Percentiles rank a stretch among this genome's conserved stretches.
These are phyloP conservation scores for Prunella strophiata DNA, from an alignment of 2,797 vertebrate genomes.

Conservation along the genomic window DNA sequence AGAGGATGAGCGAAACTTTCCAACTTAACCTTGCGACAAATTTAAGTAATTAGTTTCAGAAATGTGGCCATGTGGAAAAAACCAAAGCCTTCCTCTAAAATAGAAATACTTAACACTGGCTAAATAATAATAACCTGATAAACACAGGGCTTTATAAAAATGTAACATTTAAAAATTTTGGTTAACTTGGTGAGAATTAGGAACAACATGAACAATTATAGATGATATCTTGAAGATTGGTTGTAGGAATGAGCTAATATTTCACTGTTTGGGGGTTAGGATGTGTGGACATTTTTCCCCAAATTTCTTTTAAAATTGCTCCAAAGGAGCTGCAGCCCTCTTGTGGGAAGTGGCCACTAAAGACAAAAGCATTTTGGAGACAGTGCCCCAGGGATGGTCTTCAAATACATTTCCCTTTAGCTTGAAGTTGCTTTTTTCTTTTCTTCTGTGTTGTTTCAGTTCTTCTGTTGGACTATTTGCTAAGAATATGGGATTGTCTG, in stretches of 20 bases:
- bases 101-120: not conserved
- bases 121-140: not conserved
- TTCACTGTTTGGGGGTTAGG: not conserved
- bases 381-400: not conserved
- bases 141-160: not conserved
- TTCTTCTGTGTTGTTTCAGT: not conserved
- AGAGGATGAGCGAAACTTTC: not conserved
- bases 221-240: not conserved
- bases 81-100: not conserved
- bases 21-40: not conserved
- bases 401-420: not conserved
- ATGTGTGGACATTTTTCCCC: not conserved
- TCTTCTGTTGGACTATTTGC: not conserved
- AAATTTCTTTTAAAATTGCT: not conserved
- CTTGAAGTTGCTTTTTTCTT: not conserved
- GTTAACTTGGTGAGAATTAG: not conserved
- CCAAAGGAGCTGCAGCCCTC: not conserved
- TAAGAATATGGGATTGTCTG: not conserved
- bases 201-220: not conserved
- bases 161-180: not conserved
- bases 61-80: not conserved
- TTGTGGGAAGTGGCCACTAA: not conserved
- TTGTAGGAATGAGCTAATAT: not conserved
- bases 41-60: not conserved
- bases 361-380: not conserved